Base-by-base conservation (phyloP, 2,888 invertebrate genomes). In the Drymonia ruficornis region DNA sequence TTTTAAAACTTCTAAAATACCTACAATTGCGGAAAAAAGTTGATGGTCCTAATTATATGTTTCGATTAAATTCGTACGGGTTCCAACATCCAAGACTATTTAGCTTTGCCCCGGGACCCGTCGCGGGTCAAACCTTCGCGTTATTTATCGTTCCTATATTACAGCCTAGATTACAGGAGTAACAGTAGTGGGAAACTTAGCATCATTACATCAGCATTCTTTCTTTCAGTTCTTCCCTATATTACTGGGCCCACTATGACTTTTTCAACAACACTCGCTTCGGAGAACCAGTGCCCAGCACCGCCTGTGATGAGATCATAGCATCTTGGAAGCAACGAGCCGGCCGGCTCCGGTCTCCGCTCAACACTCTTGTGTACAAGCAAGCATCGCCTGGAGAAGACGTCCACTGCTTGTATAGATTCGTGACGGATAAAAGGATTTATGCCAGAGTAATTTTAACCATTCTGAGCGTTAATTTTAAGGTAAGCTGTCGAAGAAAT, bases 161-260 rank as follows among this genome's bases (percentile, higher is more conserved):
- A 23, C 23, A 6, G 23, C 4, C 23, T 23, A n/a, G n/a, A n/a
- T n/a, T 23, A 23, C 23, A 23, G 23, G 3, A 2, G 23, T 23
- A 23, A 23, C 23, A 23, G 3, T 23, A 7, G 3, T 2, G 1
- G 4, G 23, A 23, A 23, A 23, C 23, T 4, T 23, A n/a, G 2
- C 11, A 9, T 0, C 3, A 31, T 31, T 31, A 11, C 31, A 13
- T 45, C 28, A 45, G n/a, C 7, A 2, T 9, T 28, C 5, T 56
- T 49, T 29, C 3, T 72, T 70, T 2, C 81, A 95, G 95, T 0
- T 97, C 97, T n/a, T 98, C 98, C 0, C 93, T 98, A 13, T 98
- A 98, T 86, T 98, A 98, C 82, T 98, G 98, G 98, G 98, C 98
- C 0, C 98, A 98, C 80, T 98, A 98, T 78, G 98, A 98, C 78